Base-by-base conservation (phyloP, 2,797 vertebrate genomes). In the Chaenodraco wilsoni region DNA sequence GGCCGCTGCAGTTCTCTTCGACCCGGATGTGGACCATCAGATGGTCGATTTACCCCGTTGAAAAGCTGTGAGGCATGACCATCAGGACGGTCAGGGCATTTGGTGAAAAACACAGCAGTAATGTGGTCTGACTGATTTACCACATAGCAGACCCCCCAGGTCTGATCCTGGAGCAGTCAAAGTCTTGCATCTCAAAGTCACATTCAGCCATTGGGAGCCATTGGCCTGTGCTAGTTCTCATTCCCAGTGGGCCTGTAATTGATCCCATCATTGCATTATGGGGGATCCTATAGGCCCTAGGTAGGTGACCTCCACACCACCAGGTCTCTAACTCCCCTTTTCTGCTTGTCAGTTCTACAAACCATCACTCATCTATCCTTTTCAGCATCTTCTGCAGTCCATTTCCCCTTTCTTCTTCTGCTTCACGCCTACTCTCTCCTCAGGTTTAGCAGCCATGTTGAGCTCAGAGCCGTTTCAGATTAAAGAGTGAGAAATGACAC, bases 221-320 rank as follows among this genome's bases (percentile, higher is more conserved):
- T 3, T 91, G 89, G 88, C 73, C 84, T 88, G 87, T 87, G 83
- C 82, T 83, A 79, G 62, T 61, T 73, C 82, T 76, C 64, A 64
- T 74, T 75, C 79, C 77, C 77, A 74, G 81, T 79, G 80, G 77
- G 87, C 86, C 83, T 85, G 84, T 85, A 89, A 91, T 88, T 94
- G 87, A 95, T 93, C 91, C 87, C 77, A 89, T 93, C 91, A 88
- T 60, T 82, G 86, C 84, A 84, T 87, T 84, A 81, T 69, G 76
- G 58, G 74, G 65, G 72, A 73, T 89, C 82, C 78, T 89, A 84
- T 68, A 76, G 81, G 76, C 86, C 51, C 76, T 85, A 86, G 92
- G 87, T 93, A 89, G 74, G 68, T 87, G 84, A 87, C 89, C 90
- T 83, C 76, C 85, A 72, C 52, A 67, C 85, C 60, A n/a, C 31